A percentile compares a stretch with the other conserved stretches of the same genome.
Conservation (phyloP, 35 echinoderm and acorn worm species). For the Lytechinus variegatus region DNA sequence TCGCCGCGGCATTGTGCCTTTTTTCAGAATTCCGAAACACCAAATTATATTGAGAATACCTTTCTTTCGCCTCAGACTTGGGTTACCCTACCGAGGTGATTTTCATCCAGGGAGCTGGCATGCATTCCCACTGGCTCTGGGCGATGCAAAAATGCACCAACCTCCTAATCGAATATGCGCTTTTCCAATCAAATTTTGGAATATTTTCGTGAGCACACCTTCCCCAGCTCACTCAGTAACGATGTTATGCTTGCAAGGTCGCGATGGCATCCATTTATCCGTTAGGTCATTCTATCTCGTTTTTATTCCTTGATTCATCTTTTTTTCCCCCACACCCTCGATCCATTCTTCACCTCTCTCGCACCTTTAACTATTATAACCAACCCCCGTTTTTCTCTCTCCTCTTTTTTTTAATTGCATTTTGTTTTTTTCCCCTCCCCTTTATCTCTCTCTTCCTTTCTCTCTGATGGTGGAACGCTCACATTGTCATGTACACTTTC, state of each 20-base stretch:
- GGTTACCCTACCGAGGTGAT: not conserved
- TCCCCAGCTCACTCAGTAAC: not conserved
- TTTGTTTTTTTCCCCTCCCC: too few relatives aligned
- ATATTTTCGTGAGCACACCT: not conserved
- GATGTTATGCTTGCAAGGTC: not conserved
- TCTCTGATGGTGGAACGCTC: too few relatives aligned
- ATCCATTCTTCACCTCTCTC: not conserved
- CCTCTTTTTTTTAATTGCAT: too few relatives aligned
- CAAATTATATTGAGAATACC: not conserved
- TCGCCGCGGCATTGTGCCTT: too few relatives aligned
- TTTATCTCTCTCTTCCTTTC: too few relatives aligned
- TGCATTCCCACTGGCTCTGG: not conserved
- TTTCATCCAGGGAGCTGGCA: not conserved
- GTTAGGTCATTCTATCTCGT: not conserved
- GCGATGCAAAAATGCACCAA: slow-evolving; percentile 1
- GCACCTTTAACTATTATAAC: not conserved
- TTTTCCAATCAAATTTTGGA: slow-evolving; percentile 26
- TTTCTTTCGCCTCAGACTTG: not conserved
- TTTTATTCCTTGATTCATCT: not conserved
- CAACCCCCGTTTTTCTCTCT: too few relatives aligned
- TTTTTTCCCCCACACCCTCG: not conserved
- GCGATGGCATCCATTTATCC: not conserved
- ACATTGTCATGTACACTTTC: too few relatives aligned
- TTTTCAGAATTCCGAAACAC: too few relatives aligned
- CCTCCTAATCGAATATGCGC: slow-evolving; percentile 33